phyloP scores from a whole-genome alignment of 2,888 invertebrate species.

The Hypselothyrea guttata region DNA sequence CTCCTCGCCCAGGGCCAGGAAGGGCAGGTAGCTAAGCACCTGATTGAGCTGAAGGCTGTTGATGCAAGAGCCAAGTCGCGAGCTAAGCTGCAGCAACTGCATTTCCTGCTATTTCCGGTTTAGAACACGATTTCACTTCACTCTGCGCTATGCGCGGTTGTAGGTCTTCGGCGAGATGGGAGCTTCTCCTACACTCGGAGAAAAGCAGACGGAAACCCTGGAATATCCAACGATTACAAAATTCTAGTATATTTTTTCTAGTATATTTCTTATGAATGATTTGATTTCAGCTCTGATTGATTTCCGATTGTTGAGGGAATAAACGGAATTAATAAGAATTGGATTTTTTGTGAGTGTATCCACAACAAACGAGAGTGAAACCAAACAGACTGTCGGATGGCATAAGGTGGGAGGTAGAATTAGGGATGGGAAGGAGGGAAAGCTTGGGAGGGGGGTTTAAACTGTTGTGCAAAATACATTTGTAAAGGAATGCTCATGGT shows the following conservation, averaged over 20 bases:
- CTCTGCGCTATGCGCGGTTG: too few relatives aligned
- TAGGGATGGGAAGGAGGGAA: neutral
- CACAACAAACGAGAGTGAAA: neutral
- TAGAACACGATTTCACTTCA: conserved; percentile 1
- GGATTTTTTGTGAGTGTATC: too few relatives aligned
- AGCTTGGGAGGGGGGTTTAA: neutral
- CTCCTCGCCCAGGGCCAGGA: neutral
- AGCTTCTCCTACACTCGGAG: too few relatives aligned
- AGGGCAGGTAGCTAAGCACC: neutral
- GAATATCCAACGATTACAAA: too few relatives aligned
- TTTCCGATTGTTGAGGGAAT: too few relatives aligned
- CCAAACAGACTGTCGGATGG: neutral
- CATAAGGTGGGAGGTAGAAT: neutral
- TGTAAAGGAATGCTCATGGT: conserved; percentile 41
- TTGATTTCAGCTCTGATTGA: too few relatives aligned
- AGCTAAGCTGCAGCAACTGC: conserved; percentile 24
- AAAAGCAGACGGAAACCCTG: too few relatives aligned
- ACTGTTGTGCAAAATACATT: conserved; percentile 52
- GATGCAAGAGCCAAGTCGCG: conserved; percentile 16
- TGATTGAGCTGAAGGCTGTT: conserved; percentile 12
- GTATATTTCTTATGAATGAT: too few relatives aligned
- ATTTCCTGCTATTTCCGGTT: conserved; percentile 40
- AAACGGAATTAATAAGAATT: too few relatives aligned
- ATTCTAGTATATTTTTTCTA: too few relatives aligned
- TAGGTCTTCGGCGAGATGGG: too few relatives aligned